These are phyloP conservation scores for Pelmatolapia mariae DNA, from an alignment of 2,113 vertebrate species.

Conservation along the genomic window DNA sequence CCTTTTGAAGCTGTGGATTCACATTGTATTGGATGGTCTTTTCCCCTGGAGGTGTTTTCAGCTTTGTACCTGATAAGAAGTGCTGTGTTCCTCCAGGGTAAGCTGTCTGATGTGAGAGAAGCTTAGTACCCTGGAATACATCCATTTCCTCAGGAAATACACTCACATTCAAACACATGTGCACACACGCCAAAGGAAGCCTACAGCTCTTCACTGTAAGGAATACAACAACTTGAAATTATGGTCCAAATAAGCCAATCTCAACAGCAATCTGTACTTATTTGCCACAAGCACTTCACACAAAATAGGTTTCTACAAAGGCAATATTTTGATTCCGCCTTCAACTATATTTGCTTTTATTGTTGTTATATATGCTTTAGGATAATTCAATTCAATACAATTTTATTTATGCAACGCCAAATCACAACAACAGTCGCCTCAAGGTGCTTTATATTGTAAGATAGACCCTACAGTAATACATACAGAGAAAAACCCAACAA, in stretches of 20 bases:
- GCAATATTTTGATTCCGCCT: not conserved
- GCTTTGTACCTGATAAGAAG: slow-evolving; percentile 52
- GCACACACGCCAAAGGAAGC: not conserved
- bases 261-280: not conserved
- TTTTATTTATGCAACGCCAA: not conserved
- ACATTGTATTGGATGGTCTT: slow-evolving; percentile 21
- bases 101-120: slow-evolving; percentile 48
- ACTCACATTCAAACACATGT: not conserved
- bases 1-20: slow-evolving; percentile 39
- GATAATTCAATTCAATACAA: not conserved
- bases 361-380: not conserved
- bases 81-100: slow-evolving; percentile 38
- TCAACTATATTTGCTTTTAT: not conserved
- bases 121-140: slow-evolving; percentile 21
- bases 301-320: not conserved
- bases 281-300: not conserved
- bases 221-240: not conserved
- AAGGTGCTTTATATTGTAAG: not conserved
- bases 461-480: not conserved
- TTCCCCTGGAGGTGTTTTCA: slow-evolving; percentile 45
- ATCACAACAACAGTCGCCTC: not conserved
- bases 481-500: not conserved
- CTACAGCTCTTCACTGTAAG: not conserved
- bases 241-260: not conserved
- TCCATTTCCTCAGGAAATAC: slow-evolving; percentile 28